phyloP scores from a whole-genome alignment of 2,797 vertebrate species.

The Notoglanidium macrostoma region DNA sequence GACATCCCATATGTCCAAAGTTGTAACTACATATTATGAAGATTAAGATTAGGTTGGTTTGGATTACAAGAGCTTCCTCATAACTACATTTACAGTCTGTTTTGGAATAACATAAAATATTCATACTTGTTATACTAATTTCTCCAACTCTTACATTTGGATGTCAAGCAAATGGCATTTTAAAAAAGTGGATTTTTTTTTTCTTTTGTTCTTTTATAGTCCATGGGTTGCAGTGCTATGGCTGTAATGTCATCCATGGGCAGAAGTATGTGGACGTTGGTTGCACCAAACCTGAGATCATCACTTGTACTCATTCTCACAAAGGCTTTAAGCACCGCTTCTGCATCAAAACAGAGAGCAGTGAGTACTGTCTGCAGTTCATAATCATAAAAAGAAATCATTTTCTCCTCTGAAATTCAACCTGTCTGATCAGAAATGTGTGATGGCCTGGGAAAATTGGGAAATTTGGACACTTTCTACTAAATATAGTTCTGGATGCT shows the following conservation, averaged over 20 bases:
- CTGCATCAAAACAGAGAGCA: constrained; percentile 84
- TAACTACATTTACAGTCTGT: background rate
- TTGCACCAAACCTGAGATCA: constrained; percentile 86
- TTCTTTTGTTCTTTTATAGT: constrained; percentile 61
- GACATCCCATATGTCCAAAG: background rate
- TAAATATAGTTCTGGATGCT: background rate
- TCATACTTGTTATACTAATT: background rate
- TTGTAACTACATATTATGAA: background rate
- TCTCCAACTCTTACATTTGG: background rate
- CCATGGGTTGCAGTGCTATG: constrained; percentile 85
- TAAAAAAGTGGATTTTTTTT: background rate
- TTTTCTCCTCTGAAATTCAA: background rate
- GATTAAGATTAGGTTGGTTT: background rate
- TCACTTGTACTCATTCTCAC: constrained; percentile 85
- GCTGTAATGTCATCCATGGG: constrained; percentile 88
- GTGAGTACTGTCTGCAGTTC: constrained; percentile 66
- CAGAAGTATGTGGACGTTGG: constrained; percentile 85
- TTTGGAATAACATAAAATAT: background rate
- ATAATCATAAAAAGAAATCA: background rate
- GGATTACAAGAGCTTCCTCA: background rate
- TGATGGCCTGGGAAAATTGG: background rate
- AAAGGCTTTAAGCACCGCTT: constrained; percentile 84
- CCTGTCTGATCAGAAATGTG: background rate
- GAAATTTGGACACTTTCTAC: background rate
- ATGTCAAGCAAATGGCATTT: background rate